Evolutionary conservation across 64 coral and sea anemone genomes (phyloP), one percentile per base, ranked within the genome.

Genomic region (Hydrozoanthus tunicans): DNA sequence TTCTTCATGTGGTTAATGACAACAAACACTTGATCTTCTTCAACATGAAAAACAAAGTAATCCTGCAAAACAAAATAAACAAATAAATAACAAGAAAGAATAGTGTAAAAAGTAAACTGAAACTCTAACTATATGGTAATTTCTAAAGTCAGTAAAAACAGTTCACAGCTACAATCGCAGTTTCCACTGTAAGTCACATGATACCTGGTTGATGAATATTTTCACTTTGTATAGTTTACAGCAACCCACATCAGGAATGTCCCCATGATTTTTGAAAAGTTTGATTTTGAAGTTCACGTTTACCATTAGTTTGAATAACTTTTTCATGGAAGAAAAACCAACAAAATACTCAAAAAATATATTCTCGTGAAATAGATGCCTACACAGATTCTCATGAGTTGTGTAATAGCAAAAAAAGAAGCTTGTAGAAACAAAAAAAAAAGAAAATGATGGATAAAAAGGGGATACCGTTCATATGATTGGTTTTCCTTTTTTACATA

Each of bases 1-100:
- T 99, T 99, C 53, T 86, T 93, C 63, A n/a, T 5, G 51, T 99
- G 97, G 70, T 99, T 99, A 14, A 96, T 95, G 64, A 99, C 92
- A 61, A 99, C 65, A 83, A 99, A 96, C 4, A 96, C 94, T 59
- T 90, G 84, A 72, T 93, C 79, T 23, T 93, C 94, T 1, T 85
- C 74, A 51, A 99, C 92, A 90, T 96, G 90, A 85, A 90, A 99
- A 26, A 99, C 94, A 85, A 92, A 99, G 43, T 76, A 93, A 77
- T 99, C 97, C 97, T 99, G 76, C 62, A 79, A 73, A 53, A 59
- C 3, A 32, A 76, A 51, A 83, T 4, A 7, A 56, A 15, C 14
- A 78, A 77, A 77, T 51, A 77, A 25, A 55, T 7, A 11, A 58
- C 1, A 25, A 73, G 17, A 86, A 3, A 70, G 24, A 24, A 1